Conservation (phyloP, 2,113 vertebrate genomes). For the Okapia johnstoni region DNA sequence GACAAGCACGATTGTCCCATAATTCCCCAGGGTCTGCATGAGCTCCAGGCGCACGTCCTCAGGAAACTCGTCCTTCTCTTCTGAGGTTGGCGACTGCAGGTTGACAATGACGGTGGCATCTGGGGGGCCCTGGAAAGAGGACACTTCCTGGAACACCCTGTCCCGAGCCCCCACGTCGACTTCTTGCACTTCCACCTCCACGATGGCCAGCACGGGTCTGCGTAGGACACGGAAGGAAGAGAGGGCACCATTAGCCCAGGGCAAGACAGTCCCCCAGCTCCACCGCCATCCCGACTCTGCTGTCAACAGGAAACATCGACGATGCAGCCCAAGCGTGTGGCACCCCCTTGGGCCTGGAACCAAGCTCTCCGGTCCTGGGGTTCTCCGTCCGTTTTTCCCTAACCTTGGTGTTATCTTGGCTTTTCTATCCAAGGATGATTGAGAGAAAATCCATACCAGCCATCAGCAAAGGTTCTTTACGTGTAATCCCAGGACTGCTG, state of each 20-base stretch:
- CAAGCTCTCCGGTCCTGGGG: rapidly evolving
- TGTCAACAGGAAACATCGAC: rapidly evolving
- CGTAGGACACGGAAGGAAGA: background rate
- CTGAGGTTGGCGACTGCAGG: constrained; percentile 75
- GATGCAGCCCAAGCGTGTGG: rapidly evolving
- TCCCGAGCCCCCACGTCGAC: constrained; percentile 81
- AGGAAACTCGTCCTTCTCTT: constrained; percentile 83
- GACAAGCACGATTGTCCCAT: constrained; percentile 83
- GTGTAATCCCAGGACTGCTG: rapidly evolving
- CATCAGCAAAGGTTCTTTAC: background rate
- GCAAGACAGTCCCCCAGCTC: rapidly evolving
- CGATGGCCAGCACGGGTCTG: constrained; percentile 86
- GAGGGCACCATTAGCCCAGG: rapidly evolving
- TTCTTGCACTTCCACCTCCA: constrained; percentile 86
- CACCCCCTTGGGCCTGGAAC: background rate
- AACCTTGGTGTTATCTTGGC: background rate
- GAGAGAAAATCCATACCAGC: background rate
- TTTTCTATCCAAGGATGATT: background rate
- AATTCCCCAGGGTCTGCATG: constrained; percentile 81
- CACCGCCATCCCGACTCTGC: rapidly evolving
- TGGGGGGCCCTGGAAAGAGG: constrained; percentile 84
- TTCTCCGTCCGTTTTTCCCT: background rate
- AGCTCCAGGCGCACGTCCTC: constrained; percentile 83
- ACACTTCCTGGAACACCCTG: constrained; percentile 83
- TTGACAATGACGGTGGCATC: constrained; percentile 84